Percentiles rank a stretch among this genome's conserved stretches.
phyloP scores from a whole-genome alignment of 2,888 invertebrate species.

The Rhimphoctona megacephalus region DNA sequence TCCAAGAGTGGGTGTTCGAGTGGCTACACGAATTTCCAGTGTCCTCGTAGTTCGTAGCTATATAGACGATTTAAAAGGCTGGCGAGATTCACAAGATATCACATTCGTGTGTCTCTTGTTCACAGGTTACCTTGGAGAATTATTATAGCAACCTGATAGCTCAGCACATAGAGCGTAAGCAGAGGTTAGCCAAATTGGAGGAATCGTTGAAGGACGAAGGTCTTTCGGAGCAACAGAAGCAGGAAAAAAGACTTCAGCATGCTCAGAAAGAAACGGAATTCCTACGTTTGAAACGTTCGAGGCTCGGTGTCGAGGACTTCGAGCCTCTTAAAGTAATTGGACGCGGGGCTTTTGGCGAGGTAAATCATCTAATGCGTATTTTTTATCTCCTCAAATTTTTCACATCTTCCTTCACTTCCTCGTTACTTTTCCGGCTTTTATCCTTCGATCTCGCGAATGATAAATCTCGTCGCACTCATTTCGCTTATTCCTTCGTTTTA shows the following conservation, averaged over 20 bases:
- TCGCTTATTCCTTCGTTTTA: neutral
- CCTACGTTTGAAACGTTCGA: conserved; percentile 96
- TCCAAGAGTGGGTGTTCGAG: neutral
- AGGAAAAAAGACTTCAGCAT: conserved; percentile 97
- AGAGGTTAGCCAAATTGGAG: conserved; percentile 96
- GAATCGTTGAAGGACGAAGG: conserved; percentile 98
- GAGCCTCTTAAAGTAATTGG: conserved; percentile 98
- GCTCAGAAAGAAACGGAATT: conserved; percentile 99
- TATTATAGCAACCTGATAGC: conserved; percentile 99
- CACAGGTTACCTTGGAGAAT: conserved; percentile 95
- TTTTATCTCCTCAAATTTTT: conserved; percentile 26
- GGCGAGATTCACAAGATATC: neutral
- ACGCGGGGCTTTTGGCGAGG: conserved; percentile 96
- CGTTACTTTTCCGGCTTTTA: conserved; percentile 26
- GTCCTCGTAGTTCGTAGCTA: neutral
- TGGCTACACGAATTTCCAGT: neutral
- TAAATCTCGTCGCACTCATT: conserved; percentile 16
- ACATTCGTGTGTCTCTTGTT: conserved; percentile 49
- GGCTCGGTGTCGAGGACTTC: conserved; percentile 99
- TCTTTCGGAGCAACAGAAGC: conserved; percentile 96
- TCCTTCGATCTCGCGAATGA: conserved; percentile 13
- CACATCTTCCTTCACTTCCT: conserved; percentile 37
- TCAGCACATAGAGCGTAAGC: conserved; percentile 98
- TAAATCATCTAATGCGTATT: conserved; percentile 67
- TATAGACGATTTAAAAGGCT: neutral